phyloP scores from a whole-genome alignment of 2,888 invertebrate species.

The Drosophila helvetica region DNA sequence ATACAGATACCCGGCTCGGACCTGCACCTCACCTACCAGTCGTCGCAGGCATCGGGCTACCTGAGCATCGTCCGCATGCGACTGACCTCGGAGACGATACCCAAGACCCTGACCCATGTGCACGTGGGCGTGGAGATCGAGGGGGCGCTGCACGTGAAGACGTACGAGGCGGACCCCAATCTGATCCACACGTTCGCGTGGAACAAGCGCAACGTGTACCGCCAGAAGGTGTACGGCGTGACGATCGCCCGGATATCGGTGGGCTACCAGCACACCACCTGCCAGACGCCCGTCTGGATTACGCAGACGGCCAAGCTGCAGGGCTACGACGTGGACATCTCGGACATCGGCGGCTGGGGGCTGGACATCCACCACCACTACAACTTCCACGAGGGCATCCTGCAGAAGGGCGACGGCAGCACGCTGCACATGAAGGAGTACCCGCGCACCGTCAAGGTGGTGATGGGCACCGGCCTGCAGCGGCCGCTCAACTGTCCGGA shows the following conservation, averaged over 20 bases:
- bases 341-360: constrained; percentile 99
- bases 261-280: constrained; percentile 96
- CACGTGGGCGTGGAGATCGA: constrained; percentile 97
- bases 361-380: constrained; percentile 99
- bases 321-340: constrained; percentile 98
- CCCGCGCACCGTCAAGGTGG: constrained; percentile 94
- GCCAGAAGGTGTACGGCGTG: constrained; percentile 96
- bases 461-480: constrained; percentile 96
- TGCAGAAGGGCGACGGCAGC: constrained; percentile 98
- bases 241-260: constrained; percentile 94
- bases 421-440: constrained; percentile 97
- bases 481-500: constrained; percentile 94
- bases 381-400: constrained; percentile 98
- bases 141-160: constrained; percentile 95
- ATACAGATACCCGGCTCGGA: constrained; percentile 97
- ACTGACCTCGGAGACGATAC: constrained; percentile 91
- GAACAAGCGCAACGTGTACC: constrained; percentile 99
- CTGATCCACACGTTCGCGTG: constrained; percentile 98
- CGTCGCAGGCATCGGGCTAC: constrained; percentile 97
- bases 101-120: constrained; percentile 92
- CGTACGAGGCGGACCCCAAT: constrained; percentile 98
- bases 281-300: constrained; percentile 95
- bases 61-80: constrained; percentile 96
- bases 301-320: constrained; percentile 96
- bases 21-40: constrained; percentile 97